Evolutionary conservation across 2,113 vertebrate genomes (phyloP).

Genomic region (Lipophrys pholis): DNA sequence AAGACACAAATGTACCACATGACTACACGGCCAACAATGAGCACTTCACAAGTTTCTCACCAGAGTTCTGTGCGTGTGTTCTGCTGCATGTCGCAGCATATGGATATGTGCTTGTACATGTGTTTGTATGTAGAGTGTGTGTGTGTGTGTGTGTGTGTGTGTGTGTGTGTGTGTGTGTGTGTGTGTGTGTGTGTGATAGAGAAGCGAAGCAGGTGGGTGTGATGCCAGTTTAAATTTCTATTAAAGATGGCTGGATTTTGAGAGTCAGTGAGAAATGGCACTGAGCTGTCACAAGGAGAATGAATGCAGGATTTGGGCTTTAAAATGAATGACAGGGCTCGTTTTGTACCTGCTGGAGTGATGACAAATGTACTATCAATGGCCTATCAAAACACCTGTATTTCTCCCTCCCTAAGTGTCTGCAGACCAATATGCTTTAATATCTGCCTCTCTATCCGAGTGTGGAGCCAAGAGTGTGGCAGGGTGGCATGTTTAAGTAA

Average conservation of each 20-base stretch:
- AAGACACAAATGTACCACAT: constrained; percentile 34
- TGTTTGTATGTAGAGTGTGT: background rate
- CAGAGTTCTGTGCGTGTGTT: no score
- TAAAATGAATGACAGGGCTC: no score
- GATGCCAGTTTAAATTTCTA: constrained; percentile 61
- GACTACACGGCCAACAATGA: background rate
- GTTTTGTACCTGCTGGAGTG: no score
- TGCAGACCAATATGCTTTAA: background rate
- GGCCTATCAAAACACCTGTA: no score
- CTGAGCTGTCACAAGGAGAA: no score
- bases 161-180: background rate
- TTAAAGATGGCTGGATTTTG: constrained; percentile 19
- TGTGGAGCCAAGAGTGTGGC: background rate
- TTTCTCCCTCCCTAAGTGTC: no score
- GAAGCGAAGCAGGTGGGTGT: constrained; percentile 1
- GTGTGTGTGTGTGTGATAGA: constrained; percentile 11
- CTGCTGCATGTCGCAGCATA: constrained; percentile 5
- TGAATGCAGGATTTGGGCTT: no score
- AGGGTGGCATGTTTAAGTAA: constrained; percentile 1
- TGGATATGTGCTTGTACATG: background rate
- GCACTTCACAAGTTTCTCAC: no score
- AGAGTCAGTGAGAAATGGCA: no score
- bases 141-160: constrained; percentile 16
- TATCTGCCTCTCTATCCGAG: background rate
- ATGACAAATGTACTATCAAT: no score